Evolutionary conservation across 1,140 invertebrate species (phyloP).

Genomic region (Anadara kagoshimensis): DNA sequence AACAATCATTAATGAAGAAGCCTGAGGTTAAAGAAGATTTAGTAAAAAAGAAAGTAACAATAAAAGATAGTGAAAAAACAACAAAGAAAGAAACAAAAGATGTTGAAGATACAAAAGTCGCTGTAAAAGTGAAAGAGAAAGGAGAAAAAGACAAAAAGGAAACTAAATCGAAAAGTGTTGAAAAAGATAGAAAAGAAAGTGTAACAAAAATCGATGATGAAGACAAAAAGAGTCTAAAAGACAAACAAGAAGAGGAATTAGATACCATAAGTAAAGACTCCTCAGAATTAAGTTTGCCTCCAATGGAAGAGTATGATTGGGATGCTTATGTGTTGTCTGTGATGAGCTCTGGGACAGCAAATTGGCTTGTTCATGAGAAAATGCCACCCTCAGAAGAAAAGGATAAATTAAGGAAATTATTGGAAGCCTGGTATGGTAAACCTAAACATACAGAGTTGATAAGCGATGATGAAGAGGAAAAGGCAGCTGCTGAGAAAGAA

Average conservation of each 20-base stretch:
- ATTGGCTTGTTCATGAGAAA: conserved; percentile 67
- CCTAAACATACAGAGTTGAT: conserved; percentile 62
- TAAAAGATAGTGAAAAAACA: neutral
- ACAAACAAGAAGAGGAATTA: conserved; percentile 15
- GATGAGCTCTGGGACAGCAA: conserved; percentile 63
- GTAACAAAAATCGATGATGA: neutral
- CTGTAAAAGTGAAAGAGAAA: neutral
- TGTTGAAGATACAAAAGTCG: conserved; percentile 8
- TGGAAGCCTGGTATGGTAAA: conserved; percentile 62
- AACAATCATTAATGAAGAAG: neutral
- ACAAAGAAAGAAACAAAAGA: conserved; percentile 15
- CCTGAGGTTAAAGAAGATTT: neutral
- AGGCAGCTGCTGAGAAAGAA: conserved; percentile 40
- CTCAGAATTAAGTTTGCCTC: neutral
- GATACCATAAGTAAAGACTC: neutral
- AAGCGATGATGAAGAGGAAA: conserved; percentile 46
- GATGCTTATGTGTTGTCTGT: conserved; percentile 66
- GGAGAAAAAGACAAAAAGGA: conserved; percentile 39
- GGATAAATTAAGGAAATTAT: conserved; percentile 51
- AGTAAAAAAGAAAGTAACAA: neutral
- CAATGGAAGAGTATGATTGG: conserved; percentile 58
- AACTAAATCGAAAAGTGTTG: neutral
- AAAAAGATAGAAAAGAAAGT: neutral
- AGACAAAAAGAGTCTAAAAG: conserved; percentile 4
- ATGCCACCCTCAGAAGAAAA: conserved; percentile 43